Base-by-base conservation (phyloP, 2,888 invertebrate species). In the Gymnocheta viridis region DNA sequence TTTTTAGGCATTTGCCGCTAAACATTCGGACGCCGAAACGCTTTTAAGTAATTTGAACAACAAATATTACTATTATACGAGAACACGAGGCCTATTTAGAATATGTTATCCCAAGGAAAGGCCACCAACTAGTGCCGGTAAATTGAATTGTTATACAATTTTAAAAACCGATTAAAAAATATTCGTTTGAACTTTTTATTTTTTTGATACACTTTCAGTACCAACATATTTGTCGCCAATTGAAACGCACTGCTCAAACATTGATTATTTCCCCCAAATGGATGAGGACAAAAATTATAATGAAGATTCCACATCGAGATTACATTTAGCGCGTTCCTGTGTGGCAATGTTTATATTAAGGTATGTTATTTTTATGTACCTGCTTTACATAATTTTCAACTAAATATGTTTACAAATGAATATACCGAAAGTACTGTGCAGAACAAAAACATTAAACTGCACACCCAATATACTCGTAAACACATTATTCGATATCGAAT, bases 221-320 rank as follows among this genome's bases (percentile, higher is more conserved):
- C 96, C 96, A 91, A 96, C 96, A 86, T 97, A 97, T 92, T 92
- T 97, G 88, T 97, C 97, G 85, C 98, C 98, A 4, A 97, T 98
- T 87, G 98, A 98, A 93, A 98, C 98, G 14, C 97, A 98, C 92
- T 98, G 98, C 93, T 96, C 96, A 92, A 98, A 98, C 93, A 95
- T 98, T 90, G 97, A 98, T 92, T 98, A 98, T 93, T 98, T 96
- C 93, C 96, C 98, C 86, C 89, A 88, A 82, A 88, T 88, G 82
- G 90, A 91, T 81, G 91, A 91, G 32, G 92, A 92, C 66, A 91
- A 91, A 86, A 85, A 88, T 19, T 87, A 90, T 19, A 91, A 90
- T 82, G 92, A 92, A 69, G 97, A 97, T 91, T 96, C 97, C 87
- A 96, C 96, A 95, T 96, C 97, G 86, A 95, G 95, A 92, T 89